A percentile compares a stretch with the other conserved stretches of the same genome.
phyloP scores from a whole-genome alignment of 2,888 invertebrate genomes.

The Tachina grossa region DNA sequence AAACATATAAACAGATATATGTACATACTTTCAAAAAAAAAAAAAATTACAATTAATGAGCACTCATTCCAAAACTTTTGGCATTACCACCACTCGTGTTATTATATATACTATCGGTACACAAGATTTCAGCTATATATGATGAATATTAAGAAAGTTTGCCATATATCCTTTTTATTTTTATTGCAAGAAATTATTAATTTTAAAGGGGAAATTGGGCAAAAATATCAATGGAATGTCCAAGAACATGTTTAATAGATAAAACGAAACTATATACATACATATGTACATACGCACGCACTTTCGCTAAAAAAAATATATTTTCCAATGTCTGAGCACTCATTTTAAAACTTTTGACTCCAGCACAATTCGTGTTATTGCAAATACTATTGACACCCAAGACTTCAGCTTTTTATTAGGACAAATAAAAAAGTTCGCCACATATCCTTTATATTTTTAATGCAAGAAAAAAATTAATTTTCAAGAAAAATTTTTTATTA shows the following conservation, averaged over 20 bases:
- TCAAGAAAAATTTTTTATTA: too few relatives aligned
- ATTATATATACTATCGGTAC: not conserved
- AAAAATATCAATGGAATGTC: too few relatives aligned
- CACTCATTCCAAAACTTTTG: not conserved
- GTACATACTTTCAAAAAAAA: not conserved
- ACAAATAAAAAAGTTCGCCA: not conserved
- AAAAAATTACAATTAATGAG: too few relatives aligned
- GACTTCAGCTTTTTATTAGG: not conserved
- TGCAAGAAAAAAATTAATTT: not conserved
- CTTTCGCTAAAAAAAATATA: not conserved
- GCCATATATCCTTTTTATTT: slow-evolving; percentile 28
- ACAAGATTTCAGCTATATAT: not conserved
- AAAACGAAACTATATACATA: too few relatives aligned
- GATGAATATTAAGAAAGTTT: not conserved
- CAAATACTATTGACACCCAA: not conserved
- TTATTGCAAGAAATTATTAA: not conserved
- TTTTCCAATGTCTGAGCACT: too few relatives aligned
- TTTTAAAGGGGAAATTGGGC: too few relatives aligned
- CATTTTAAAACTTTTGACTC: not conserved
- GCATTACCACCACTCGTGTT: not conserved
- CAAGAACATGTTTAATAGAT: too few relatives aligned
- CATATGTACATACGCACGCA: too few relatives aligned
- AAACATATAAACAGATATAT: too few relatives aligned
- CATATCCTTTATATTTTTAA: slow-evolving; percentile 25
- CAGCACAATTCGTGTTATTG: not conserved